Evolutionary conservation across 2,113 vertebrate genomes (phyloP), one percentile per base, ranked within the genome.

Genomic region (Ptyas mucosa): DNA sequence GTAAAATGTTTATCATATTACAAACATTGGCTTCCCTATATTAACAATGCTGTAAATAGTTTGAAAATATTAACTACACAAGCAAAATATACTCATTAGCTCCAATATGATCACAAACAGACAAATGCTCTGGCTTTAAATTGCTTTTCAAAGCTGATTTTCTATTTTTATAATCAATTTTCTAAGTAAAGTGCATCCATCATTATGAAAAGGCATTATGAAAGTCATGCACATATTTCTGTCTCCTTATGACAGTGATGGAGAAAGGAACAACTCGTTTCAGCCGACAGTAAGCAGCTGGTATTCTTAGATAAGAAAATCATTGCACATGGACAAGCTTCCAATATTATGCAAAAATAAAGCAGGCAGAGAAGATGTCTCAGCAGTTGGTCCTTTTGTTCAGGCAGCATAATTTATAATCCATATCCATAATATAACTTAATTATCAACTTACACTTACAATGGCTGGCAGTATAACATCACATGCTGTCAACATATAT

Each of bases 291-390:
- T 97, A 97, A 97, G 96, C 97, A 98, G 97, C 97, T 98, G 98
- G 95, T 96, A 96, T 96, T 94, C 96, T 97, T 93, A 98, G 98
- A 98, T 98, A 98, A 98, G 98, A 93, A 97, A 97, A 97, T 96
- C 97, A 97, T 94, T 94, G 92, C 94, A 95, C 92, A 92, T n/a
- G 89, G 97, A 96, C 97, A 97, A 94, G 96, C 93, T 97, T 96
- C 95, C 96, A 96, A 94, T 95, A 96, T 54, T 94, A 94, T 94
- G 94, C 92, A 96, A 96, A 97, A 96, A 97, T 96, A 89, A 95
- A 94, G 93, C 93, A 94, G 81, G 89, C 92, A 90, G 91, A 96
- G 94, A 91, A 95, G 94, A 96, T 97, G 96, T 69, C 92, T 87
- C 92, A 90, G 92, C 81, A 53, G 81, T 86, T 93, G 92, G 92